Conservation (phyloP, 2,888 invertebrate genomes). For the Troides aeacus region DNA sequence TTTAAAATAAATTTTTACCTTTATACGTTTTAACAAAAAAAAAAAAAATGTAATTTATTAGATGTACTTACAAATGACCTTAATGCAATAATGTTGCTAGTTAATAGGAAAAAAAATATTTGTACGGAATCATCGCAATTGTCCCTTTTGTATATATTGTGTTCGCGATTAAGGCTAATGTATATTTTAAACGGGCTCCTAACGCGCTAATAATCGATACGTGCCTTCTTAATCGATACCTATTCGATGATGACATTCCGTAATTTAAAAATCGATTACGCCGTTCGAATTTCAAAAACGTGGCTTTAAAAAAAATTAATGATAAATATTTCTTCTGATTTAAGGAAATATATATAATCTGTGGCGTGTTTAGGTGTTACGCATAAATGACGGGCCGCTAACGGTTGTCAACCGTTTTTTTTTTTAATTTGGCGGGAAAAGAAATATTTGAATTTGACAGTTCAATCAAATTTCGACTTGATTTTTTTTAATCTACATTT, state of each 20-base stretch:
- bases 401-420: too few relatives aligned
- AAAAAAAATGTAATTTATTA: background rate
- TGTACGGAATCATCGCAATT: background rate
- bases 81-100: slow-evolving; percentile 12
- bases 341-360: too few relatives aligned
- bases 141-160: too few relatives aligned
- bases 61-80: background rate
- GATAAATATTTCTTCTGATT: too few relatives aligned
- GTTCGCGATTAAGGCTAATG: background rate
- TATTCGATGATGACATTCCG: slow-evolving; percentile 21
- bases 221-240: slow-evolving; percentile 20
- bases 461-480: too few relatives aligned
- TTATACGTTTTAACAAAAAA: background rate
- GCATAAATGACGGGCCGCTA: too few relatives aligned
- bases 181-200: background rate
- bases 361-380: too few relatives aligned
- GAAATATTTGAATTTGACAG: too few relatives aligned
- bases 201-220: slow-evolving; percentile 12
- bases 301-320: too few relatives aligned
- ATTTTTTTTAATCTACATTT: too few relatives aligned
- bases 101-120: background rate
- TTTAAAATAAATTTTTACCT: background rate
- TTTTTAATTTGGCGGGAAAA: too few relatives aligned
- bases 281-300: slow-evolving; percentile 3
- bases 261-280: background rate